Evolutionary conservation across 37 sponge, comb jelly and placozoan genomes (phyloP).

Genomic region (Dysidea cf. avara): DNA sequence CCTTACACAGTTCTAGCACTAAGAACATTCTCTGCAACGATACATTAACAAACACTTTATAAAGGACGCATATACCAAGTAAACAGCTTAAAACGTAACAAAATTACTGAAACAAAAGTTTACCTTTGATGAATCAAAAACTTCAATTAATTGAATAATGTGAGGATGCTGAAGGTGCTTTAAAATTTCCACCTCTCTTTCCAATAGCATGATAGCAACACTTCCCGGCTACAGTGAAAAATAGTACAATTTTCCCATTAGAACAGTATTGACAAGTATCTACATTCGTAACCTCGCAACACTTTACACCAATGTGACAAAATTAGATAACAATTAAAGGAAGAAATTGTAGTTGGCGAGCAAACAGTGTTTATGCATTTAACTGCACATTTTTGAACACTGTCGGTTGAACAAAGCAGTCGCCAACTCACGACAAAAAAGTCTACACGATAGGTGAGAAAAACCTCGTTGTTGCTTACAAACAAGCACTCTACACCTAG

Average conservation of each 20-base stretch:
- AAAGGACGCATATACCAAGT: background rate
- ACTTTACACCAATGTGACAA: background rate
- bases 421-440: no score
- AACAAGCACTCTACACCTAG: background rate
- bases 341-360: background rate
- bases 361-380: background rate
- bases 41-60: background rate
- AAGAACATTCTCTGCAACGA: conserved; percentile 77
- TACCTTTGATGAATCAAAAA: conserved; percentile 87
- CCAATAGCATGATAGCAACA: conserved; percentile 70
- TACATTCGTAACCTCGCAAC: background rate
- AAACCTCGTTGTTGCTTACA: background rate
- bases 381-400: no score
- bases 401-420: no score
- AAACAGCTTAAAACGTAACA: background rate
- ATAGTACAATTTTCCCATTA: background rate
- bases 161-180: conserved; percentile 80
- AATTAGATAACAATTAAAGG: background rate
- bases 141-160: conserved; percentile 85
- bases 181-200: conserved; percentile 85
- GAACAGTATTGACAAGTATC: background rate
- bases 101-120: background rate
- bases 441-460: no score
- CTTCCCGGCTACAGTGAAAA: conserved; percentile 68
- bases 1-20: conserved; percentile 84